Base-by-base conservation (phyloP, 1,140 invertebrate genomes). In the Grapholita molesta region DNA sequence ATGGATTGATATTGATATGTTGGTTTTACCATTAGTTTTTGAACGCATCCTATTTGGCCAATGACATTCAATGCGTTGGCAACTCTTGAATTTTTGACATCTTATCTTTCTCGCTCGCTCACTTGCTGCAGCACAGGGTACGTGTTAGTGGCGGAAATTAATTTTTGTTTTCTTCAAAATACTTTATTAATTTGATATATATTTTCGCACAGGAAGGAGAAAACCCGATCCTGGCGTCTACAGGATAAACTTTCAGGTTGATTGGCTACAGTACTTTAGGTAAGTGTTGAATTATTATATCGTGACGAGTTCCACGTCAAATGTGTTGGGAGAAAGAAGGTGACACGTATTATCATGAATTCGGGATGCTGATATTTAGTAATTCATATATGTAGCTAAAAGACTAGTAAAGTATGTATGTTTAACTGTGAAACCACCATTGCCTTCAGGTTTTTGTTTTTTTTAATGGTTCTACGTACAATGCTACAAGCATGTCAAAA, bases 301-400 rank as follows among this genome's bases (percentile, higher is more conserved):
- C 66, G 67, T 80, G 71, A 82, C 82, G 74, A 82, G 83, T 88
- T 91, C 89, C 89, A 91, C 89, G 89, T 91, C 89, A 91, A 90
- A 91, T 89, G 86, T 87, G 88, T 89, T 90, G 85, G 86, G 24
- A 67, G 55, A 89, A 89, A 67, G 53, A 89, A 89, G 86, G 88
- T 91, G 89, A 91, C 89, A 91, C 89, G 89, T 91, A 91, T 90
- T 89, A 90, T 89, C 85, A 85, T 75, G 83, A 85, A 76, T 75
- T 73, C 70, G 73, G 69, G 69, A 64, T 61, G 55, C 55, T 61
- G 55, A 61, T 61, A 61, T 61, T 61, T 61, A 28, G 4, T 61
- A 61, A 15, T 61, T 61, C 55, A 61, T 61, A 28, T 61, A 61
- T 15, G 25, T 61, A 61, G 55, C 28, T 12, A 9, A 7, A 30